phyloP scores from a whole-genome alignment of 2,797 vertebrate genomes.

The Cryptoprocta ferox region DNA sequence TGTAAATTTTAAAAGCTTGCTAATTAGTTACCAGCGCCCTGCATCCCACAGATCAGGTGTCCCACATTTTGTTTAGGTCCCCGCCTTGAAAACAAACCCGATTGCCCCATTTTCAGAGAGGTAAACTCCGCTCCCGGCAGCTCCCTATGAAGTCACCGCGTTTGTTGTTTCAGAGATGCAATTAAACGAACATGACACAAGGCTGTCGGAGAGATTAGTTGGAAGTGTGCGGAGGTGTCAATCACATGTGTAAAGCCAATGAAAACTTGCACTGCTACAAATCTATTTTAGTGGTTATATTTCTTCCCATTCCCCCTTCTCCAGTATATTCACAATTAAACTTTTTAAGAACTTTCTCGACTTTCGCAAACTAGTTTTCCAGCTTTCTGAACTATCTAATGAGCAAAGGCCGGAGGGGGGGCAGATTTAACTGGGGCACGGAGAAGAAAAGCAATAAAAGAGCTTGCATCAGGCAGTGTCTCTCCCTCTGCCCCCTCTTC shows the following conservation, averaged over 20 bases:
- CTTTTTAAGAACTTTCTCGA: constrained; percentile 19
- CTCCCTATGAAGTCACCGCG: constrained; percentile 86
- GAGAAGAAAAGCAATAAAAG: constrained; percentile 39
- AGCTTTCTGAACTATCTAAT: not conserved
- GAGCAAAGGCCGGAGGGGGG: not conserved
- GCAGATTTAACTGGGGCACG: not conserved
- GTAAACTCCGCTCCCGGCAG: constrained; percentile 82
- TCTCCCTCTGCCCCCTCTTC: not conserved
- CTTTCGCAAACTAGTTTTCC: not conserved
- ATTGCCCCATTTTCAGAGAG: constrained; percentile 83
- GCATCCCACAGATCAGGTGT: constrained; percentile 67
- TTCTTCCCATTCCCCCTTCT: not conserved
- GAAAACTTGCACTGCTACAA: constrained; percentile 69
- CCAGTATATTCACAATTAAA: constrained; percentile 5
- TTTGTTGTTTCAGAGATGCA: constrained; percentile 87
- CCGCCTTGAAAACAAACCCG: constrained; percentile 87
- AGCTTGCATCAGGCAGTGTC: constrained; percentile 17
- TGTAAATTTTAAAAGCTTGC: constrained; percentile 50
- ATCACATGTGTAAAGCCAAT: constrained; percentile 68
- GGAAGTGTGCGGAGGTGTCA: constrained; percentile 80
- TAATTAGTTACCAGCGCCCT: constrained; percentile 68
- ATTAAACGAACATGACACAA: constrained; percentile 86
- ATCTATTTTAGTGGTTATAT: not conserved
- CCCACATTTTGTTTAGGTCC: constrained; percentile 82
- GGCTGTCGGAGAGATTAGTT: constrained; percentile 77